Percentiles rank a stretch among this genome's conserved stretches.
Evolutionary conservation across 2,113 vertebrate genomes (phyloP).

Genomic region (Chaetops frenatus): DNA sequence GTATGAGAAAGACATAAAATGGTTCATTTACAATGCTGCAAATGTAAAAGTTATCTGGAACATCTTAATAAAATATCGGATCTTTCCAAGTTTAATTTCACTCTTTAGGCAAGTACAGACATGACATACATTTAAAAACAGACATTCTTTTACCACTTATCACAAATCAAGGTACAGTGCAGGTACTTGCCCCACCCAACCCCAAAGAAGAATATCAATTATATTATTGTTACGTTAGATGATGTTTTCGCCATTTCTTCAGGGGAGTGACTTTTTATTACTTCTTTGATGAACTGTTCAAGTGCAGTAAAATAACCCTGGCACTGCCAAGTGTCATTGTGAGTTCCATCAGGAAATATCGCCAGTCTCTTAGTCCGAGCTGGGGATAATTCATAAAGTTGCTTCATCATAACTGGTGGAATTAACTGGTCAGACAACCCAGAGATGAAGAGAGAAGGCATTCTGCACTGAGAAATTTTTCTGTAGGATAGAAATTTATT

Average conservation of each 20-base stretch:
- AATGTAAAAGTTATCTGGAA: constrained; percentile 66
- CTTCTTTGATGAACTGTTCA: constrained; percentile 96
- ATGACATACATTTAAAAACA: constrained; percentile 59
- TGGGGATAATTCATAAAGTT: constrained; percentile 94
- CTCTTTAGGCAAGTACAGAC: constrained; percentile 68
- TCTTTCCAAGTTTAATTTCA: constrained; percentile 67
- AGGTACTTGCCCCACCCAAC: not conserved
- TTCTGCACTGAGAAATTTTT: constrained; percentile 90
- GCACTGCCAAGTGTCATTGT: constrained; percentile 99
- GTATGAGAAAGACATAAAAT: constrained; percentile 68
- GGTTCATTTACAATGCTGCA: constrained; percentile 58
- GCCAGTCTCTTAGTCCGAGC: constrained; percentile 96
- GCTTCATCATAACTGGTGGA: constrained; percentile 99
- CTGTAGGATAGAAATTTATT: constrained; percentile 96
- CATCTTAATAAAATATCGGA: constrained; percentile 50
- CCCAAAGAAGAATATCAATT: constrained; percentile 19
- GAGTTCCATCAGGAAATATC: constrained; percentile 96
- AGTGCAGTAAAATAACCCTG: constrained; percentile 95
- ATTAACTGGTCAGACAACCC: constrained; percentile 97
- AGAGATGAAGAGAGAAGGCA: constrained; percentile 97
- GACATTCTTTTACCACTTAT: constrained; percentile 63
- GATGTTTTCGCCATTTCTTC: constrained; percentile 86
- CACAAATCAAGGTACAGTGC: constrained; percentile 63
- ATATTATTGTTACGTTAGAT: constrained; percentile 94
- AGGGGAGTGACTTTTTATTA: constrained; percentile 88